Evolutionary conservation across 2,888 invertebrate genomes (phyloP).

Genomic region (Bibio marci): DNA sequence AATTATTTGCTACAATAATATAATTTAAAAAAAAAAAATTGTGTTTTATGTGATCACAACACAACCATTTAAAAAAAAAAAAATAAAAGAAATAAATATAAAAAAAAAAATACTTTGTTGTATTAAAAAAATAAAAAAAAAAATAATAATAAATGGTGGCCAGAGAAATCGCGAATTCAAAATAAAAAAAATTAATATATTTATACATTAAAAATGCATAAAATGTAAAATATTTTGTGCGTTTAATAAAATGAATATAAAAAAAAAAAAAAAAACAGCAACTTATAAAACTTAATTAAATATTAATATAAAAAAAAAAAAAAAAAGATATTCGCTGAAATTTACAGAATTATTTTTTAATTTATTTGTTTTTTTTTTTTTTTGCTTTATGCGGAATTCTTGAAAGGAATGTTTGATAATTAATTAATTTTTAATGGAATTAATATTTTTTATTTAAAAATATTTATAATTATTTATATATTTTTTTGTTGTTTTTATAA

Average conservation of each 20-base stretch:
- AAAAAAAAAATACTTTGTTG: neutral
- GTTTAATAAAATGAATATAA: neutral
- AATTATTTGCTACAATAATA: no score
- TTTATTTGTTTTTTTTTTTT: neutral
- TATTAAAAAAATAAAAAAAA: neutral
- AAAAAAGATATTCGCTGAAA: neutral
- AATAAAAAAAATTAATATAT: neutral
- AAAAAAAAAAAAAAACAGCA: neutral
- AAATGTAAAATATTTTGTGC: no score
- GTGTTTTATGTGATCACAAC: no score
- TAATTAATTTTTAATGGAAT: no score
- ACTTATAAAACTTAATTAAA: neutral
- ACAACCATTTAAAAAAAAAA: neutral
- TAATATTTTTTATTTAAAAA: neutral
- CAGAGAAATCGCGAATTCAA: no score
- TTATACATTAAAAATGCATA: neutral
- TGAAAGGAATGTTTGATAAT: no score
- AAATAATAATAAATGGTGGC: no score
- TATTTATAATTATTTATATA: neutral
- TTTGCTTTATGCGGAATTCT: neutral
- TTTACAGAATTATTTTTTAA: neutral
- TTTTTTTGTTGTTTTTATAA: neutral
- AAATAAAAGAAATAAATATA: neutral
- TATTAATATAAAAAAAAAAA: conserved; percentile 1
- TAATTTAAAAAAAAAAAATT: no score